Conservation (phyloP, 2,113 vertebrate genomes). For the human region GRCh38 chr11:49001001-49001500, state of each 20-base stretch:
- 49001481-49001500: no score
- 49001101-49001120: not conserved
- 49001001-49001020: not conserved
- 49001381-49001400: not conserved
- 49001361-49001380: not conserved
- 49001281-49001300: no score
- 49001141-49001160: not conserved
- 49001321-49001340: accelerated
- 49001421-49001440: not conserved
- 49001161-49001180: not conserved
- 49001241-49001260: not conserved
- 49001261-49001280: not conserved
- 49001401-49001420: not conserved
- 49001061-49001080: not conserved
- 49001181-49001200: not conserved
- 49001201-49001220: not conserved
- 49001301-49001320: not conserved
- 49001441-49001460: not conserved
- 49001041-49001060: not conserved
- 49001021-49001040: not conserved
- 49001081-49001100: not conserved
- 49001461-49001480: no score
- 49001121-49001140: not conserved
- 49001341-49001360: not conserved
- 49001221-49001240: not conserved